Evolutionary conservation across 92 coral and sea anemone species (phyloP).

Genomic region (Desmophyllum pertusum): DNA sequence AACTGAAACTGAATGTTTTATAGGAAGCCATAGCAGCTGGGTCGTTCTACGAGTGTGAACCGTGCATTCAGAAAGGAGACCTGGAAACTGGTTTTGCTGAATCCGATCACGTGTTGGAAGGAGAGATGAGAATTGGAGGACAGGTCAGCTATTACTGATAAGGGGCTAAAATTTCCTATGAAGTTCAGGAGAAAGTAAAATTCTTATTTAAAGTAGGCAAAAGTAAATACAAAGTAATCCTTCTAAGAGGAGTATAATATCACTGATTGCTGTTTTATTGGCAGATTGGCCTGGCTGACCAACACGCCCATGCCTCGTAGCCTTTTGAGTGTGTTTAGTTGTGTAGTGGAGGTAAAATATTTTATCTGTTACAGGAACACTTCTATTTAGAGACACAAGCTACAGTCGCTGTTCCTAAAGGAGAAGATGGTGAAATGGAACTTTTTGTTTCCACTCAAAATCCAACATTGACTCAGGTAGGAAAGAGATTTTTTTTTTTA

Average conservation of each 20-base stretch:
- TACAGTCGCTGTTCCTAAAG: conserved; percentile 74
- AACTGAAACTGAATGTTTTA: too few relatives aligned
- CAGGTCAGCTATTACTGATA: conserved; percentile 46
- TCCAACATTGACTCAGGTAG: conserved; percentile 70
- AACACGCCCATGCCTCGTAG: too few relatives aligned
- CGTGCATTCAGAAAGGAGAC: conserved; percentile 62
- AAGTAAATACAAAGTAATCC: too few relatives aligned
- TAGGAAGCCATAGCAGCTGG: conserved; percentile 77
- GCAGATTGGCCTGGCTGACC: too few relatives aligned
- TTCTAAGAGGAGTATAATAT: too few relatives aligned
- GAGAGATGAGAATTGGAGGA: conserved; percentile 81
- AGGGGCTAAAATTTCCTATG: too few relatives aligned
- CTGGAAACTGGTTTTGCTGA: conserved; percentile 66
- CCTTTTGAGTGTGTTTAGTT: too few relatives aligned
- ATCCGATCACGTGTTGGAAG: conserved; percentile 73
- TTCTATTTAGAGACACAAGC: conserved; percentile 75
- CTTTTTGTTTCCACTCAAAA: conserved; percentile 70
- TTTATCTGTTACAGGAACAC: conserved; percentile 58
- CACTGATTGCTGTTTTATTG: too few relatives aligned
- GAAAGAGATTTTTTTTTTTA: too few relatives aligned
- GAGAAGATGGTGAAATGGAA: conserved; percentile 85
- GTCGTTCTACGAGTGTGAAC: conserved; percentile 32
- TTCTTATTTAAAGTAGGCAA: background rate
- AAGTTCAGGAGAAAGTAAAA: background rate
- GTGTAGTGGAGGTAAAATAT: too few relatives aligned